These are phyloP conservation scores for Channa maculata DNA, from an alignment of 2,113 vertebrate species.

Conservation along the genomic window DNA sequence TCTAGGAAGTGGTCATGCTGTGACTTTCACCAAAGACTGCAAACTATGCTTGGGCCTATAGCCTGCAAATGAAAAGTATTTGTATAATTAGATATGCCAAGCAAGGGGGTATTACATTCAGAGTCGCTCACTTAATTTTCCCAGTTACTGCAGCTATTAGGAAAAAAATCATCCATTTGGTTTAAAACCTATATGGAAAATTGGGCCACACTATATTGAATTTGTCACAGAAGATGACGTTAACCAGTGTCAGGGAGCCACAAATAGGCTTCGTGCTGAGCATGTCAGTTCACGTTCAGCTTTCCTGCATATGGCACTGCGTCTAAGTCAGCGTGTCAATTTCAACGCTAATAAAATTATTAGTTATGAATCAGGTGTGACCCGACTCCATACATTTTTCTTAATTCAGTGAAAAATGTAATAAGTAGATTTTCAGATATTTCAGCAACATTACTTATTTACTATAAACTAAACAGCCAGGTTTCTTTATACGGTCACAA, in stretches of 20 bases:
- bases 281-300: background rate
- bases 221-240: constrained; percentile 51
- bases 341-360: background rate
- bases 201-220: constrained; percentile 48
- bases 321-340: background rate
- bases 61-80: constrained; percentile 51
- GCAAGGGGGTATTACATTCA: constrained; percentile 57
- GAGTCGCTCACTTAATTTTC: constrained; percentile 54
- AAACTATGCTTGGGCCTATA: constrained; percentile 34
- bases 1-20: constrained; percentile 46
- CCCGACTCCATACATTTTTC: background rate
- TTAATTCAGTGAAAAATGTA: background rate
- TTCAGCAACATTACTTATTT: too few relatives aligned
- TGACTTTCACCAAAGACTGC: constrained; percentile 46
- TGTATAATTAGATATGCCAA: constrained; percentile 67
- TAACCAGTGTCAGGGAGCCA: constrained; percentile 15
- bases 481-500: too few relatives aligned
- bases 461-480: too few relatives aligned
- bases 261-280: background rate
- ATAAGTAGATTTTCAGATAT: background rate
- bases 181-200: constrained; percentile 50
- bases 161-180: constrained; percentile 53
- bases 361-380: constrained; percentile 10
- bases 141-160: constrained; percentile 59
- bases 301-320: background rate